Conservation (phyloP, 2,797 vertebrate genomes). For the Alcedo atthis region DNA sequence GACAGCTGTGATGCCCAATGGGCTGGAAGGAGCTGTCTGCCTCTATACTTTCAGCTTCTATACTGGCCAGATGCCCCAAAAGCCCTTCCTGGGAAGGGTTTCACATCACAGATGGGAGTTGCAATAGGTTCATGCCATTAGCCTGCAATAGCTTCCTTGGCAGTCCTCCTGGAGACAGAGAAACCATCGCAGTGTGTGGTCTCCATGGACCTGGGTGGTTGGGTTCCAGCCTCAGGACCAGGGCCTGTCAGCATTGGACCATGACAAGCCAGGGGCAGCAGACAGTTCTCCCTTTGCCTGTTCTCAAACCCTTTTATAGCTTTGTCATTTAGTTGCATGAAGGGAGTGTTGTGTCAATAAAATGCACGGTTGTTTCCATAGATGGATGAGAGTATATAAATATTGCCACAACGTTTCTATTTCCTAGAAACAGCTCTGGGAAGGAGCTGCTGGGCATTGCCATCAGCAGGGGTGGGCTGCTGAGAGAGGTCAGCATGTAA, state of each 20-base stretch:
- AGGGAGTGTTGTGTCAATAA: neutral
- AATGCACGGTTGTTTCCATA: accelerated
- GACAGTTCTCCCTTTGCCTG: neutral
- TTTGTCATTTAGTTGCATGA: neutral
- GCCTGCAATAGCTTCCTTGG: neutral
- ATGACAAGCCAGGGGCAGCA: accelerated
- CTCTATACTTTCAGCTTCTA: neutral
- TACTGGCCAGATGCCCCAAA: conserved; percentile 8
- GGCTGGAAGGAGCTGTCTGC: conserved; percentile 28
- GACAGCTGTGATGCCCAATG: neutral
- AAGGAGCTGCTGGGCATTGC: neutral
- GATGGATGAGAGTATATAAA: neutral
- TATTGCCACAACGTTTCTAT: neutral
- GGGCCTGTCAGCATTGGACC: neutral
- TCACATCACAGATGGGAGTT: conserved; percentile 25
- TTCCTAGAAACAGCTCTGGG: neutral
- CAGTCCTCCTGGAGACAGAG: neutral
- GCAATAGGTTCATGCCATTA: neutral
- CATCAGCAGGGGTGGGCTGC: neutral
- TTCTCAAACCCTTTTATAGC: neutral
- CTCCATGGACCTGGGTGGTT: accelerated
- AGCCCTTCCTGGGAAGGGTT: conserved; percentile 1
- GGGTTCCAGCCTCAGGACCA: neutral
- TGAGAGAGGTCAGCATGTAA: neutral
- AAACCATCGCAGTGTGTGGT: neutral